Evolutionary conservation across 2,888 invertebrate genomes (phyloP).

Genomic region (Mellilla xanthometata): DNA sequence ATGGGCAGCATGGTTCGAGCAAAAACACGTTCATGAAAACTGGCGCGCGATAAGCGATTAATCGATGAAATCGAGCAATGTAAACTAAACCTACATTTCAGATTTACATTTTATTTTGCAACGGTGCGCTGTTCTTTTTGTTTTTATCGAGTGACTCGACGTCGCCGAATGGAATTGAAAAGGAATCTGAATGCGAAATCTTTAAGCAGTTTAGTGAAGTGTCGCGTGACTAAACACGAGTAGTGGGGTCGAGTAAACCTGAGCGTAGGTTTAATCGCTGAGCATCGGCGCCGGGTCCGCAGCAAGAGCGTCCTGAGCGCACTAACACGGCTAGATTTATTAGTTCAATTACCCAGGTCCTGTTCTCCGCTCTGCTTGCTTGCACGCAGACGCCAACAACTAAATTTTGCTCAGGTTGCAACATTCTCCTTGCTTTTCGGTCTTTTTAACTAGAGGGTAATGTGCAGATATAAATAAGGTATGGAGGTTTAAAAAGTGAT

Average conservation of each 20-base stretch:
- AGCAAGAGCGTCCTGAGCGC: constrained; percentile 30
- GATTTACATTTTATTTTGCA: constrained; percentile 14
- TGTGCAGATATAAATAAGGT: constrained; percentile 38
- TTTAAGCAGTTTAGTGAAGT: constrained; percentile 17
- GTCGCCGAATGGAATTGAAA: neutral
- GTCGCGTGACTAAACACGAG: constrained; percentile 49
- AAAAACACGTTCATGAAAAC: constrained; percentile 45
- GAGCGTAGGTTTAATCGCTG: constrained; percentile 69
- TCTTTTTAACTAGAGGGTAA: constrained; percentile 36
- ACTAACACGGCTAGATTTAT: constrained; percentile 74
- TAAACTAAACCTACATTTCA: constrained; percentile 2
- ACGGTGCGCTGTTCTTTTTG: constrained; percentile 2
- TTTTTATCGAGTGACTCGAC: constrained; percentile 1
- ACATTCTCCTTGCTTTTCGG: constrained; percentile 49
- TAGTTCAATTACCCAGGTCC: constrained; percentile 78
- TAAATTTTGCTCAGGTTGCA: constrained; percentile 68
- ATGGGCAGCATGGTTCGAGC: constrained; percentile 28
- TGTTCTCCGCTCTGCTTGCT: constrained; percentile 68
- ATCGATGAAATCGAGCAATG: constrained; percentile 25
- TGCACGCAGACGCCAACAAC: constrained; percentile 71
- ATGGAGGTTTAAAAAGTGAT: constrained; percentile 3
- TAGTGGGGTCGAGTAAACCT: constrained; percentile 52
- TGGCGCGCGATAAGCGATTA: constrained; percentile 26
- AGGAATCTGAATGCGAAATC: neutral
- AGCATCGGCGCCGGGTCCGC: constrained; percentile 58